These are phyloP conservation scores for Papilio gigon DNA, from an alignment of 2,888 invertebrate genomes.

Conservation along the genomic window DNA sequence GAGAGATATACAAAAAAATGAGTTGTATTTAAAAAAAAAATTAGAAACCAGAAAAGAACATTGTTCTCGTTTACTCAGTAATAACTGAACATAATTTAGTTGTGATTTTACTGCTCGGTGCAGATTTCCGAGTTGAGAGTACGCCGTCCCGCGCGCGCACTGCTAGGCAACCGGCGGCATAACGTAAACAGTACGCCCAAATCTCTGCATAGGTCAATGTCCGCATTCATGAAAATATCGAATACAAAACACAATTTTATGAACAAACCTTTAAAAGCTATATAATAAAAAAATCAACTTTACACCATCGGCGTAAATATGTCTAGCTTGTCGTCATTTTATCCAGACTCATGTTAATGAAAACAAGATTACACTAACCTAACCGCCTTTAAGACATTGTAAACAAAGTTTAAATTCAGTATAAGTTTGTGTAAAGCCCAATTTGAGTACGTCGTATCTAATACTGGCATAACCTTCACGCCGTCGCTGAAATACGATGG, in stretches of 20 bases:
- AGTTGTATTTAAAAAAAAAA: no score
- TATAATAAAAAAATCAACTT: background rate
- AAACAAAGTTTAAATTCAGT: conserved; percentile 18
- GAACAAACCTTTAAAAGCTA: background rate
- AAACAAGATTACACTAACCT: background rate
- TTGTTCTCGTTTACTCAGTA: background rate
- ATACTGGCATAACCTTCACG: conserved; percentile 37
- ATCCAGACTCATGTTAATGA: background rate
- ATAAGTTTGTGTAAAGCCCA: conserved; percentile 13
- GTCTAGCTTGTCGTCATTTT: background rate
- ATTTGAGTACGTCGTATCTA: conserved; percentile 21
- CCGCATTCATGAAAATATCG: conserved; percentile 2
- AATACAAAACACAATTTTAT: background rate
- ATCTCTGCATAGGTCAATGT: conserved; percentile 26
- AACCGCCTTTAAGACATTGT: background rate
- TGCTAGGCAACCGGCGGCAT: conserved; percentile 52
- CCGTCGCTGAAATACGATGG: conserved; percentile 32
- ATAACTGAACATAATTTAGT: background rate
- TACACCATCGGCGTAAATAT: background rate
- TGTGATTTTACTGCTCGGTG: background rate
- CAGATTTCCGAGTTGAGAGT: conserved; percentile 24
- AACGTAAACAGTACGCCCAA: conserved; percentile 47
- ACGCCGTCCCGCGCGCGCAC: conserved; percentile 31
- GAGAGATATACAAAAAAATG: no score
- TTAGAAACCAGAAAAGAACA: background rate